These are phyloP conservation scores for Dysmachus trigonus DNA, from an alignment of 2,888 invertebrate species.

Conservation along the genomic window DNA sequence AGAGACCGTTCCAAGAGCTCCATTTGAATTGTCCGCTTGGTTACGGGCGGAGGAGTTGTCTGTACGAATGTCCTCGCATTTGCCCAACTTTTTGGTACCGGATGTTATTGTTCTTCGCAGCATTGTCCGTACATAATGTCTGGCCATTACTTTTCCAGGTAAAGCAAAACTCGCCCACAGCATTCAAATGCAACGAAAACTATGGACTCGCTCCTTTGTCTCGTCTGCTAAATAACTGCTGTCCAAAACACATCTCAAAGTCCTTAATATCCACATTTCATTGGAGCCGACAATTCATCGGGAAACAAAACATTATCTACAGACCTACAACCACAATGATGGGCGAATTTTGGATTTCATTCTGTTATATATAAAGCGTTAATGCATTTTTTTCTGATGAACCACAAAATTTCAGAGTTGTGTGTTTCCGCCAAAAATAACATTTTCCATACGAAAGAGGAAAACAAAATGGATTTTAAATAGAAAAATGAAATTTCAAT, in stretches of 20 bases:
- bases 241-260: not conserved
- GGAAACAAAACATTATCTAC: not conserved
- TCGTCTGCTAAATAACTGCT: not conserved
- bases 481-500: not conserved
- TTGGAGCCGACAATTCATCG: not conserved
- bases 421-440: not conserved
- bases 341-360: not conserved
- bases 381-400: not conserved
- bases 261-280: not conserved
- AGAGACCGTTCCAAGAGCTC: not conserved
- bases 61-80: not conserved
- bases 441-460: not conserved
- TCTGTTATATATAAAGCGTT: not conserved
- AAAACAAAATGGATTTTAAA: not conserved
- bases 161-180: not conserved
- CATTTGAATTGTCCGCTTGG: not conserved
- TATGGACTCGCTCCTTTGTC: not conserved
- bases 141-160: not conserved
- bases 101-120: not conserved
- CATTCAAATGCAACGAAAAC: not conserved
- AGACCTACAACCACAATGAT: not conserved
- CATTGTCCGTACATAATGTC: not conserved
- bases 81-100: not conserved
- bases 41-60: not conserved
- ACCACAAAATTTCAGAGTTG: not conserved